Conservation (phyloP, 2,797 vertebrate genomes). For the Myripristis murdjan region DNA sequence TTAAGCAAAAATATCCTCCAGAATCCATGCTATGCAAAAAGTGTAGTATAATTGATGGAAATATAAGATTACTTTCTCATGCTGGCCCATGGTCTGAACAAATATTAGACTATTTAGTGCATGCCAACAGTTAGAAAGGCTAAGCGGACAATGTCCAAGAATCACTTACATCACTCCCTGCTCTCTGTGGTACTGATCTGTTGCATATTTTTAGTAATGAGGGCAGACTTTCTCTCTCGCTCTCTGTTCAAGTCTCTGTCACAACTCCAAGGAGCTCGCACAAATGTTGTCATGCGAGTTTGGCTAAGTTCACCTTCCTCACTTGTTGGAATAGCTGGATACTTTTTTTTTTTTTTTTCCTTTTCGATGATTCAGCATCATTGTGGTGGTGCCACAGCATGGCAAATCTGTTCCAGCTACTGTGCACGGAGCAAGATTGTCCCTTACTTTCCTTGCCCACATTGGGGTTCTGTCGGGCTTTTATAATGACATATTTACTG, state of each 20-base stretch:
- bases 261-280: background rate
- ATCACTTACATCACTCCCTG: background rate
- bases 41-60: conserved; percentile 20
- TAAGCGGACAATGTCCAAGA: conserved; percentile 2
- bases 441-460: too few relatives aligned
- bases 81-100: too few relatives aligned
- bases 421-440: background rate
- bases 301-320: background rate
- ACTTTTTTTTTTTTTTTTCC: too few relatives aligned
- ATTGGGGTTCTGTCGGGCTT: too few relatives aligned
- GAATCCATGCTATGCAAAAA: background rate
- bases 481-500: too few relatives aligned
- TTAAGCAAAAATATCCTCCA: background rate
- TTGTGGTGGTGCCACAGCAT: background rate
- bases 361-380: background rate
- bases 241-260: background rate
- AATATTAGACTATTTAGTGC: too few relatives aligned
- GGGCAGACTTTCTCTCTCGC: background rate
- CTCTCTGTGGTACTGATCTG: background rate
- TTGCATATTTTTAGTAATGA: background rate
- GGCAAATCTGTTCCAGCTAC: background rate
- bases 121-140: background rate
- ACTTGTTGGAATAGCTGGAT: background rate
- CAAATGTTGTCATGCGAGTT: conserved; percentile 10
- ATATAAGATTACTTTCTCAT: conserved; percentile 29